Percentiles rank a stretch among this genome's conserved stretches.
Conservation (phyloP, 2,888 invertebrate genomes). For the Xestobium rufovillosum region DNA sequence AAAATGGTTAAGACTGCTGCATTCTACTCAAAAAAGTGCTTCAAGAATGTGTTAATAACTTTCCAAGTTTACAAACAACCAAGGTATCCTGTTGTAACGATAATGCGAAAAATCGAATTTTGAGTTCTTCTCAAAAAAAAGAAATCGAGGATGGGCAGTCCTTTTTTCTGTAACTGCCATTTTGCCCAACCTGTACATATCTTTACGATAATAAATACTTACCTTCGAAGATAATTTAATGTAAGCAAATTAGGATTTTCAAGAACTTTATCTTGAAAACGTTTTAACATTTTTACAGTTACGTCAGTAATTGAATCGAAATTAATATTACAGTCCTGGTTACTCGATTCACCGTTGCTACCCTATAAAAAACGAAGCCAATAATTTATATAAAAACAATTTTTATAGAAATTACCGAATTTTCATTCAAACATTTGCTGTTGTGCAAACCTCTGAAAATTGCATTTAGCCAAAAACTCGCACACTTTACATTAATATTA, state of each 20-base stretch:
- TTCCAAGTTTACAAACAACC: no score
- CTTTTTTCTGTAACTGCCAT: no score
- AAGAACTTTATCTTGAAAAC: conserved; percentile 23
- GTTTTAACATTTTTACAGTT: conserved; percentile 17
- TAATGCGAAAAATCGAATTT: no score
- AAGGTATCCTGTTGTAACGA: no score
- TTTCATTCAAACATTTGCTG: conserved; percentile 18
- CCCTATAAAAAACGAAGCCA: conserved; percentile 14
- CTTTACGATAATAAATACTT: conserved; percentile 10
- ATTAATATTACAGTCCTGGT: conserved; percentile 18
- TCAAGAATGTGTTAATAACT: no score
- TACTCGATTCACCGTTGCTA: conserved; percentile 17
- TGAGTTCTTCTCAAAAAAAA: no score
- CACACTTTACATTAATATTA: conserved; percentile 22
- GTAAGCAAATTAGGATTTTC: conserved; percentile 23
- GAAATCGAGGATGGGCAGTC: no score
- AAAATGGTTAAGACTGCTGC: no score
- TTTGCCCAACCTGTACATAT: no score
- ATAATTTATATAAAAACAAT: conserved; percentile 3
- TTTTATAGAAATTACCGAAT: conserved; percentile 12
- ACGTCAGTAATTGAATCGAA: conserved; percentile 20
- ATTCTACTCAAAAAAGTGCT: no score
- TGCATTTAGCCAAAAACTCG: conserved; percentile 33
- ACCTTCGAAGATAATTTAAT: conserved; percentile 25
- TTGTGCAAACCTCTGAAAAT: conserved; percentile 27